Evolutionary conservation across 2,797 vertebrate genomes (phyloP), one percentile per base, ranked within the genome.

Genomic region (Chelmon rostratus): DNA sequence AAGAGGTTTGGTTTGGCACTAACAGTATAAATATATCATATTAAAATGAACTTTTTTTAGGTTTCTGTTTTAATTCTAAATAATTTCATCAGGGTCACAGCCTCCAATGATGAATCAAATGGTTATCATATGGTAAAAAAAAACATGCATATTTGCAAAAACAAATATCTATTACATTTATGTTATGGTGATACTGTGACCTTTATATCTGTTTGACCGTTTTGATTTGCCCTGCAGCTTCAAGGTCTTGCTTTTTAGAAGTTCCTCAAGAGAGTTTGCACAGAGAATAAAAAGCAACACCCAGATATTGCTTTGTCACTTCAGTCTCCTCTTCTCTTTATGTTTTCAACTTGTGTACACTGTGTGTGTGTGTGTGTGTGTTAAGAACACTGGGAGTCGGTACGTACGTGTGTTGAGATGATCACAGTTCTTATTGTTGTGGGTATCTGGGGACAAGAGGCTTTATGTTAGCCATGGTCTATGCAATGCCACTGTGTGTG

Each of bases 351-450:
- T 47, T 49, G 40, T 73, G n/a, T 25, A 71, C n/a, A 11, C 19
- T 40, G 54, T 53, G 44, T 63, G 46, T 68, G 66, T 73, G 8
- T 63, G 67, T 53, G 72, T 71, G 67, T 79, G 73, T 61, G 58
- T 73, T 61, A 35, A 69, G 57, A 57, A 59, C 68, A 73, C 49
- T 59, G 78, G 64, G 80, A 73, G 74, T 74, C 75, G 23, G 63
- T 52, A 52, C 42, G 58, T 70, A 44, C 7, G n/a, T 81, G 69
- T 67, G 58, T 73, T 58, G 70, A 85, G 78, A 93, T 93, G 85
- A 94, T 93, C 90, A 85, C 85, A 63, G 72, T 79, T 91, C 81
- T 93, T 92, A 91, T 90, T 89, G 86, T 90, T 90, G 85, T 85
- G 68, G 78, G 85, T 91, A 82, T 87, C 92, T 88, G 56, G 90